Evolutionary conservation across 2,113 vertebrate genomes (phyloP).

Genomic region (Camelus bactrianus): DNA sequence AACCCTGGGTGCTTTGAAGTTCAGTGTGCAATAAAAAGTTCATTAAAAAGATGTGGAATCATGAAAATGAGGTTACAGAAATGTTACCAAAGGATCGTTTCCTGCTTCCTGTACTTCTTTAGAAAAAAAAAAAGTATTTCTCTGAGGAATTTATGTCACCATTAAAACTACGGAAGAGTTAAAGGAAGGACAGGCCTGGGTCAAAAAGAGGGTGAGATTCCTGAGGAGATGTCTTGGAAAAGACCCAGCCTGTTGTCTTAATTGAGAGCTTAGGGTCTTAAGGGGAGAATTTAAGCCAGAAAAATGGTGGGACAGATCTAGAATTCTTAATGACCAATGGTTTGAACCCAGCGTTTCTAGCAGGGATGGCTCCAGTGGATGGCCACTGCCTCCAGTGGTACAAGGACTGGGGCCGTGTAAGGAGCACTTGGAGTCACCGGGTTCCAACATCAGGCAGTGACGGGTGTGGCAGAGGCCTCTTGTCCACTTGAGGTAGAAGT

Average conservation of each 20-base stretch:
- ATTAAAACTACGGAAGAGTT: constrained; percentile 59
- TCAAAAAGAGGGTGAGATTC: constrained; percentile 66
- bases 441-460: not conserved
- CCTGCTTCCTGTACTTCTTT: constrained; percentile 67
- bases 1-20: constrained; percentile 64
- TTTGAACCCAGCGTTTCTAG: not conserved
- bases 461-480: not conserved
- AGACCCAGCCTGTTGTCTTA: constrained; percentile 20
- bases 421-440: too few relatives aligned
- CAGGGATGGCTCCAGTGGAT: not conserved
- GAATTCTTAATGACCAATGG: not conserved
- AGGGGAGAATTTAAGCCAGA: not conserved
- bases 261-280: constrained; percentile 23
- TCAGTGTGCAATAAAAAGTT: constrained; percentile 72
- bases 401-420: rapidly evolving
- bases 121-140: constrained; percentile 19
- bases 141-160: constrained; percentile 66
- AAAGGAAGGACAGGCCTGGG: constrained; percentile 61
- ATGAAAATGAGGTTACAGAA: constrained; percentile 73
- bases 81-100: constrained; percentile 71
- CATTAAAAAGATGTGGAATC: constrained; percentile 66
- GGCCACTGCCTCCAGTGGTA: rapidly evolving
- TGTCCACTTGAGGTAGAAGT: not conserved
- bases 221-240: constrained; percentile 46
- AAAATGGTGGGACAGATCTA: not conserved